Evolutionary conservation across 2,888 invertebrate species (phyloP).

Genomic region (Colostygia pectinataria): DNA sequence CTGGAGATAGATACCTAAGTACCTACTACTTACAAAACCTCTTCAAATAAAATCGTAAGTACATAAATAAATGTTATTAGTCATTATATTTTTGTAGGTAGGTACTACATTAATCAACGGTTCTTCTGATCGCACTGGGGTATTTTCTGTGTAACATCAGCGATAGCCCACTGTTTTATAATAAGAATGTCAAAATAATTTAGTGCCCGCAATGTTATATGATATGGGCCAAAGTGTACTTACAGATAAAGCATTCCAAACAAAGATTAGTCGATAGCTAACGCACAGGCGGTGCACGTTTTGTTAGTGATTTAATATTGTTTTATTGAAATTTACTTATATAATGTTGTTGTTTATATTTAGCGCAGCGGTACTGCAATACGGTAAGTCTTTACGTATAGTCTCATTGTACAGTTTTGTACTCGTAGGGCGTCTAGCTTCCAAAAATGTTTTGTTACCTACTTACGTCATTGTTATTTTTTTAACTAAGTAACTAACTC

Average conservation of each 20-base stretch:
- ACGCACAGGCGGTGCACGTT: slow-evolving; percentile 43
- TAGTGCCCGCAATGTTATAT: slow-evolving; percentile 50
- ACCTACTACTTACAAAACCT: no score
- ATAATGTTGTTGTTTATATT: slow-evolving; percentile 59
- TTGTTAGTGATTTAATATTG: slow-evolving; percentile 39
- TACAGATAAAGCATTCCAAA: slow-evolving; percentile 59
- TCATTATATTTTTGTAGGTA: no score
- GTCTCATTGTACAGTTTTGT: no score
- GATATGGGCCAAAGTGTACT: slow-evolving; percentile 59
- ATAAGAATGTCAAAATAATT: slow-evolving; percentile 60
- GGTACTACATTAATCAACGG: no score
- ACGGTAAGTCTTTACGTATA: slow-evolving; percentile 49
- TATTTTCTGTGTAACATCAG: slow-evolving; percentile 6
- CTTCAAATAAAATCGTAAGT: no score
- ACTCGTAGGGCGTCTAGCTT: no score
- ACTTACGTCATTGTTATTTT: slow-evolving; percentile 38
- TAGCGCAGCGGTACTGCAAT: slow-evolving; percentile 50
- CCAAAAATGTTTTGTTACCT: slow-evolving; percentile 53
- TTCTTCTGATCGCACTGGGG: background rate
- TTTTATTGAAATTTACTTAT: slow-evolving; percentile 36
- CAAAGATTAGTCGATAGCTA: slow-evolving; percentile 71
- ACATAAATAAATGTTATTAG: no score
- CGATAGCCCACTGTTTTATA: slow-evolving; percentile 48
- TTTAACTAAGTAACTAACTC: slow-evolving; percentile 21
- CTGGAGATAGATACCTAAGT: no score